Evolutionary conservation across 2,888 invertebrate genomes (phyloP), one percentile per base, ranked within the genome.

Genomic region (Horisme vitalbata): DNA sequence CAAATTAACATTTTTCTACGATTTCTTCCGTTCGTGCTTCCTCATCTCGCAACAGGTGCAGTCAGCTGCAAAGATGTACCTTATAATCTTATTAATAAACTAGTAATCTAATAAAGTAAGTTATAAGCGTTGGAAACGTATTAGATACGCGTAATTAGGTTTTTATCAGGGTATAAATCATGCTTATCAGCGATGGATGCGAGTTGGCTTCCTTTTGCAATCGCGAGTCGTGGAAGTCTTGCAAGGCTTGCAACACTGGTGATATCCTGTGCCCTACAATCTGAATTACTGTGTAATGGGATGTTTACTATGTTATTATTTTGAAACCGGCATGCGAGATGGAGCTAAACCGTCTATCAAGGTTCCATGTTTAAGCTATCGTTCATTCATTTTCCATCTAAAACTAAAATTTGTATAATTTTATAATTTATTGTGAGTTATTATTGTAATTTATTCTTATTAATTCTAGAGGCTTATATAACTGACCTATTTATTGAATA

Each of bases 141-240:
- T 52, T 55, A 57, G 55, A 54, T 44, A 61, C 56, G 56, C 57
- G 56, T 64, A 67, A 68, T 70, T 65, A 60, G 37, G 48, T 37
- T 53, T 54, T 55, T 68, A 73, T 77, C 66, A 68, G 57, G 34
- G 47, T 50, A 63, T 71, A 64, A 69, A 71, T 74, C 62, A 66
- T 48, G 59, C 50, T 56, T 69, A 76, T 65, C 63, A 69, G 60
- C 43, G 49, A 63, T 80, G 45, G 46, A 47, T 37, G 41, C 47
- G 37, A 48, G 55, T 47, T 31, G 43, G 59, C 58, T 71, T 76
- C 73, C 72, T 65, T 66, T 65, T 57, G 71, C 59, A 78, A 79
- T 41, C 20, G 44, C 63, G 68, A 68, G 41, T 28, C 30, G 48
- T 49, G 38, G 48, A 39, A 39, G 39, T 44, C 24, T 43, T 38